These are phyloP conservation scores for Canis aureus DNA, from an alignment of 2,113 vertebrate species.

Conservation along the genomic window DNA sequence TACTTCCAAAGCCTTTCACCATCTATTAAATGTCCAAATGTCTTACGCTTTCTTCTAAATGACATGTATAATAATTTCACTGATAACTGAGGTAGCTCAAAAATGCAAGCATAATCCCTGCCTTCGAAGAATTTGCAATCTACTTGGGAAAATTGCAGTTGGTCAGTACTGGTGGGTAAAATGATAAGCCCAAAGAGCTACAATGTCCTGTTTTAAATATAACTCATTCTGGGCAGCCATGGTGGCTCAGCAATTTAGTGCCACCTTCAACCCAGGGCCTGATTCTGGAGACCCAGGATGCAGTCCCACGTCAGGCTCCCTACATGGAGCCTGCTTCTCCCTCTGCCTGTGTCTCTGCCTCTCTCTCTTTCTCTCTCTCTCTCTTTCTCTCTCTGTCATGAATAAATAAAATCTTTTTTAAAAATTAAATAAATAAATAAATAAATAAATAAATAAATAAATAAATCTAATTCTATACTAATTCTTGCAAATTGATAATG, in stretches of 20 bases:
- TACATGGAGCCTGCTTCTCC: no score
- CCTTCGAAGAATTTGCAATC: background rate
- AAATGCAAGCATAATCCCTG: background rate
- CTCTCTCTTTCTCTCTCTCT: no score
- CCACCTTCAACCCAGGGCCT: no score
- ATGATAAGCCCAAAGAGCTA: background rate
- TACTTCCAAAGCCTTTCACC: background rate
- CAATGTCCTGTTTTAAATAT: background rate
- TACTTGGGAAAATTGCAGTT: background rate
- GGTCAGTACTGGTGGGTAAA: background rate
- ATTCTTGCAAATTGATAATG: background rate
- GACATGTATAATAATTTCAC: background rate
- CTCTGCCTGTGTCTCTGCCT: no score
- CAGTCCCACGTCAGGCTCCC: no score
- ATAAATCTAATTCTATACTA: background rate
- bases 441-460: background rate
- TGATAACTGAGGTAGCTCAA: background rate
- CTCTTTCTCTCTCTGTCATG: no score
- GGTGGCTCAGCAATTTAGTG: no score
- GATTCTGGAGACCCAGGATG: no score
- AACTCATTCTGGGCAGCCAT: background rate
- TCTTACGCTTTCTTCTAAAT: slow-evolving; percentile 42
- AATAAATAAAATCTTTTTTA: no score
- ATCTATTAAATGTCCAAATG: background rate
- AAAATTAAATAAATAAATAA: no score